These are phyloP conservation scores for Halocaridina rubra DNA, from an alignment of 2,888 invertebrate species.

Conservation along the genomic window DNA sequence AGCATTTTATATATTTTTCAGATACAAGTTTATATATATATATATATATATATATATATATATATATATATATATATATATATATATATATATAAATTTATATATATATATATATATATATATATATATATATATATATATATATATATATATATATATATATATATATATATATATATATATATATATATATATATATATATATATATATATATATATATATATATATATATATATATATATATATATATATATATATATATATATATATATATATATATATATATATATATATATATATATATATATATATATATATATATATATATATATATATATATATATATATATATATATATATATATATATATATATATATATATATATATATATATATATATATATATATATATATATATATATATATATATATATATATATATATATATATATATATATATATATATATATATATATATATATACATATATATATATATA, in stretches of 20 bases:
- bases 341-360: neutral
- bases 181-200: conserved; percentile 10
- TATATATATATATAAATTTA: conserved; percentile 14
- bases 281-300: no score
- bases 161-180: neutral
- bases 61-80: neutral
- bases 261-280: neutral
- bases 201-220: neutral
- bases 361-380: neutral
- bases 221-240: neutral
- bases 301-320: no score
- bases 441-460: neutral
- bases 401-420: neutral
- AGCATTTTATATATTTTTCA: no score
- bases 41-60: neutral
- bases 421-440: neutral
- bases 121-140: neutral
- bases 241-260: neutral
- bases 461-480: neutral
- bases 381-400: neutral
- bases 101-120: conserved; percentile 19
- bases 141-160: neutral
- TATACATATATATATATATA: neutral
- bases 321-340: neutral
- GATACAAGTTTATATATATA: neutral